phyloP scores from a whole-genome alignment of 1,140 invertebrate species.

The Drosophila hydei region DNA sequence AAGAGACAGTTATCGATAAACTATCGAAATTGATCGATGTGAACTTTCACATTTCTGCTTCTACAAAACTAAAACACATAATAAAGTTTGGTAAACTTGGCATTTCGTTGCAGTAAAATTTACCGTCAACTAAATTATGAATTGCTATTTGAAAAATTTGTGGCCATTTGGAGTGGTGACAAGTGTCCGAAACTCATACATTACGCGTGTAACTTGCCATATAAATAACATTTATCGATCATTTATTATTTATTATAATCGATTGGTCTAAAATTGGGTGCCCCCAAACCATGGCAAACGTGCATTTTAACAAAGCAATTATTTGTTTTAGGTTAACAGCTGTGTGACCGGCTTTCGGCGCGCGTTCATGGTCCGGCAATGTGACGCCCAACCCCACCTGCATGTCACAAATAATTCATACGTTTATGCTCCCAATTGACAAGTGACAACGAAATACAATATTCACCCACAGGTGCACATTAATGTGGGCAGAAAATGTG shows the following conservation, averaged over 20 bases:
- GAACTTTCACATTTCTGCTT: no score
- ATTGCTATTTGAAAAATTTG: no score
- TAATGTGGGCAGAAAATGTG: slow-evolving; percentile 32
- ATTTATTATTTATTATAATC: slow-evolving; percentile 45
- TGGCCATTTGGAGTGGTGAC: background rate
- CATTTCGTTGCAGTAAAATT: no score
- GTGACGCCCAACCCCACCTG: background rate
- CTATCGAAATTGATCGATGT: no score
- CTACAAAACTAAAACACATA: no score
- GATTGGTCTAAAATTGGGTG: slow-evolving; percentile 50
- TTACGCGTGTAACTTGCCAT: background rate
- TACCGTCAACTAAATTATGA: no score
- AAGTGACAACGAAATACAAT: slow-evolving; percentile 38
- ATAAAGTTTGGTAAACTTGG: no score
- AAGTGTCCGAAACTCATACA: background rate
- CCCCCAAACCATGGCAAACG: slow-evolving; percentile 34
- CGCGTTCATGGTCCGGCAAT: background rate
- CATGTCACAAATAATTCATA: slow-evolving; percentile 56
- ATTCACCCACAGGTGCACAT: background rate
- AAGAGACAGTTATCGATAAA: no score
- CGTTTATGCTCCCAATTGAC: slow-evolving; percentile 57
- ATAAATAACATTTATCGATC: slow-evolving; percentile 43
- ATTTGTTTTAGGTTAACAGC: slow-evolving; percentile 37
- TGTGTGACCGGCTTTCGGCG: background rate
- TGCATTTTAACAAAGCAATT: slow-evolving; percentile 56